Evolutionary conservation across 2,113 vertebrate species (phyloP), one percentile per base, ranked within the genome.

Genomic region (Scatophagus argus): DNA sequence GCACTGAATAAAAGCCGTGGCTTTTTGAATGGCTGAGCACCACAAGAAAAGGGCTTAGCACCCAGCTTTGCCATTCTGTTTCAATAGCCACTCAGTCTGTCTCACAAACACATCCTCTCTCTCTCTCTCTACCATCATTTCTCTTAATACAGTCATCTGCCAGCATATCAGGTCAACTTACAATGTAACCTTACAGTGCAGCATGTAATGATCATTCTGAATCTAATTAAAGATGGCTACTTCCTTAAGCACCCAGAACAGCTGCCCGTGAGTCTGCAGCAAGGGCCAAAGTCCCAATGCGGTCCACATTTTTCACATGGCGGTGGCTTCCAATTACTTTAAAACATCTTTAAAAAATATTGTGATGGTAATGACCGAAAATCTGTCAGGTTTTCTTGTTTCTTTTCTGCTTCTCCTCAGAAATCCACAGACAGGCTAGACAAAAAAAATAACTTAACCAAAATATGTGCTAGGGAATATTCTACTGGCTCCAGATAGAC

Each of bases 21-120:
- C 79, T 90, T 88, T 92, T 81, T 93, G 85, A 94, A 94, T 91
- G 91, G 86, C 85, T 88, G 81, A 88, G 79, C 88, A 84, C 86
- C 81, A 91, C 83, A 89, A 88, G 87, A 89, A 88, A 91, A 84
- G 79, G 85, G 91, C 90, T 92, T 90, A 93, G 87, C 85, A 88
- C 76, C 88, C 77, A 84, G 91, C 88, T 89, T 91, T 84, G 67
- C 84, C 77, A 82, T 86, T 90, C 85, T 74, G 74, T 88, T 82
- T 88, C 87, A 85, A 90, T 87, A 72, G 87, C 74, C 78, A 79
- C 77, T 60, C 82, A 79, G 75, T 80, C 82, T 56, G 58, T 82
- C 81, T 80, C 81, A 82, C 87, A 77, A 82, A 86, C 75, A 80
- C 82, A 86, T 46, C 65, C 67, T 39, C 70, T 36, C 78, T 16